Evolutionary conservation across 2,888 invertebrate genomes (phyloP).

Genomic region (Tubiluchus corallicola): DNA sequence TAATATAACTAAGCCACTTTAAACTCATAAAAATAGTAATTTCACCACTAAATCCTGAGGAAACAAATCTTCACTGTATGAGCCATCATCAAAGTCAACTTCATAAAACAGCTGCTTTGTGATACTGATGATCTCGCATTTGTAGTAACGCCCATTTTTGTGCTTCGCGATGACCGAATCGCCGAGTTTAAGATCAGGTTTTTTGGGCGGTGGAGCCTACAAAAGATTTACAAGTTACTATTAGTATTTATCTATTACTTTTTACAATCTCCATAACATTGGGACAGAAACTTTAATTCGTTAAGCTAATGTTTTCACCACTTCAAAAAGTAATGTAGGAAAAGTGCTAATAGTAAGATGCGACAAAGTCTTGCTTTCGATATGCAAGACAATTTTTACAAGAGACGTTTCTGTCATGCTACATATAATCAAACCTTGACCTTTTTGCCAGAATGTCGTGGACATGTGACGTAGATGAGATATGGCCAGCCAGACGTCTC

Average conservation of each 20-base stretch:
- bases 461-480: slow-evolving; percentile 28
- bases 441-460: slow-evolving; percentile 18
- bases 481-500: slow-evolving; percentile 30
- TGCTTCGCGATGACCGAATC: slow-evolving; percentile 41
- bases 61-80: slow-evolving; percentile 39
- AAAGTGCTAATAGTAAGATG: no score
- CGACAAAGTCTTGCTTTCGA: no score
- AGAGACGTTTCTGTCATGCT: no score
- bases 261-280: no score
- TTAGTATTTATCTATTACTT: no score
- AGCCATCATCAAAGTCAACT: slow-evolving; percentile 41
- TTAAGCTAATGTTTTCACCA: no score
- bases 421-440: no score
- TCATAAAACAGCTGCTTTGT: slow-evolving; percentile 35
- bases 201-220: slow-evolving; percentile 8
- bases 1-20: slow-evolving; percentile 4
- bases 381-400: no score
- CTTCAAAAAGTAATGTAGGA: no score
- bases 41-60: slow-evolving; percentile 37
- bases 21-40: slow-evolving; percentile 9
- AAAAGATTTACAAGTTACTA: no score
- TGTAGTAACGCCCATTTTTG: slow-evolving; percentile 40
- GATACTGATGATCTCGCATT: slow-evolving; percentile 34
- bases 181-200: slow-evolving; percentile 23
- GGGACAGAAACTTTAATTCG: no score